Conservation (phyloP, 2,113 vertebrate genomes). For the Dicaeum eximium region DNA sequence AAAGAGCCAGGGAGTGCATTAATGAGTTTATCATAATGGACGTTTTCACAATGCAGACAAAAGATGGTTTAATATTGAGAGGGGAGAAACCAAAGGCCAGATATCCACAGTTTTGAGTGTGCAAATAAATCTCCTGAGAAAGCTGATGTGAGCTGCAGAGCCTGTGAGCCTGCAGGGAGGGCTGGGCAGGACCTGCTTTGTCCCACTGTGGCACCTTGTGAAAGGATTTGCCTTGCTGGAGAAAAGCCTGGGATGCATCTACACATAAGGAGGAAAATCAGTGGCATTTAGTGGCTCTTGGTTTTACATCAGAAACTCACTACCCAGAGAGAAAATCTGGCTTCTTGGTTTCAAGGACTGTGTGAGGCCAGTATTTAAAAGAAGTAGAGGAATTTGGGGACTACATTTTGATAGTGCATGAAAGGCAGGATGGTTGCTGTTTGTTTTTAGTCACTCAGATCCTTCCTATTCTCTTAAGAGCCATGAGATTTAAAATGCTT, state of each 20-base stretch:
- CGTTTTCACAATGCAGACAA: not conserved
- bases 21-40: not conserved
- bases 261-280: not conserved
- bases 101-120: not conserved
- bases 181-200: not conserved
- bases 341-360: not conserved
- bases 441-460: not conserved
- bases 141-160: not conserved
- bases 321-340: not conserved
- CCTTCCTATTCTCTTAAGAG: not conserved
- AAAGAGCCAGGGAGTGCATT: not conserved
- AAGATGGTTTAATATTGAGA: not conserved
- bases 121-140: not conserved
- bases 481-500: not conserved
- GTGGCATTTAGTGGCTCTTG: not conserved
- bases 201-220: not conserved
- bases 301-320: not conserved
- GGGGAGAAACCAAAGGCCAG: not conserved
- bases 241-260: not conserved
- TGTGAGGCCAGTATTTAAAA: not conserved
- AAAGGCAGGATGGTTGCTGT: not conserved
- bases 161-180: not conserved
- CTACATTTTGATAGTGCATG: not conserved
- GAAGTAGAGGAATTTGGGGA: not conserved
- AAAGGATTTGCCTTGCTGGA: not conserved